A percentile compares a stretch with the other conserved stretches of the same genome.
phyloP scores from a whole-genome alignment of 1,140 invertebrate genomes.

The Lycorma delicatula region DNA sequence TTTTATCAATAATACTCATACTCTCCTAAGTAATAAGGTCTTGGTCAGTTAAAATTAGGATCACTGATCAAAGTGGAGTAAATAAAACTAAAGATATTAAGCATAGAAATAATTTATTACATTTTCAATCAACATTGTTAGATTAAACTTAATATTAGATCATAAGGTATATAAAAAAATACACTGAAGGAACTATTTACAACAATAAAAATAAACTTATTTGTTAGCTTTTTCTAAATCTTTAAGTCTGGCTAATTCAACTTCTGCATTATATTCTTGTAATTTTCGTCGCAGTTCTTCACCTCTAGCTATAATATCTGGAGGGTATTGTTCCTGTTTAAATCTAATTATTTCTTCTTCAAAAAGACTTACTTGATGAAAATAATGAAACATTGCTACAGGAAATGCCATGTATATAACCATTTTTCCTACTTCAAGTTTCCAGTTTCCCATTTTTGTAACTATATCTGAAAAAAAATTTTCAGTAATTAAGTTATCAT shows the following conservation, averaged over 20 bases:
- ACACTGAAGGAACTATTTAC: not conserved
- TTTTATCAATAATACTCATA: too few relatives aligned
- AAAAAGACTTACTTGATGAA: slow-evolving; percentile 75
- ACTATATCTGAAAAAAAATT: too few relatives aligned
- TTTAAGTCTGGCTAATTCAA: slow-evolving; percentile 1
- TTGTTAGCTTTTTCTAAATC: not conserved
- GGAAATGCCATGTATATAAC: slow-evolving; percentile 77
- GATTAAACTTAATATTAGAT: too few relatives aligned
- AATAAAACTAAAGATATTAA: not conserved
- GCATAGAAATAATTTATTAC: not conserved
- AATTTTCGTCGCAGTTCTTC: not conserved
- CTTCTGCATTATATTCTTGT: not conserved
- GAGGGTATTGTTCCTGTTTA: slow-evolving; percentile 59
- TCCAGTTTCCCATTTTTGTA: slow-evolving; percentile 76
- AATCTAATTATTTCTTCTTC: slow-evolving; percentile 67
- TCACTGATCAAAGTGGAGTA: not conserved
- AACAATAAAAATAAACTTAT: not conserved
- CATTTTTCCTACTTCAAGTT: slow-evolving; percentile 73
- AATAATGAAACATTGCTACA: slow-evolving; percentile 70
- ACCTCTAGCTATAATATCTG: slow-evolving; percentile 41
- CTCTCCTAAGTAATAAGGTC: too few relatives aligned
- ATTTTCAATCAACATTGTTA: too few relatives aligned
- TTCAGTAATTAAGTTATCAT: too few relatives aligned
- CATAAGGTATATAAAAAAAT: too few relatives aligned
- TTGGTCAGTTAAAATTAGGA: not conserved